Evolutionary conservation across 2,113 vertebrate species (phyloP).

Genomic region (Ammodramus savannarum): DNA sequence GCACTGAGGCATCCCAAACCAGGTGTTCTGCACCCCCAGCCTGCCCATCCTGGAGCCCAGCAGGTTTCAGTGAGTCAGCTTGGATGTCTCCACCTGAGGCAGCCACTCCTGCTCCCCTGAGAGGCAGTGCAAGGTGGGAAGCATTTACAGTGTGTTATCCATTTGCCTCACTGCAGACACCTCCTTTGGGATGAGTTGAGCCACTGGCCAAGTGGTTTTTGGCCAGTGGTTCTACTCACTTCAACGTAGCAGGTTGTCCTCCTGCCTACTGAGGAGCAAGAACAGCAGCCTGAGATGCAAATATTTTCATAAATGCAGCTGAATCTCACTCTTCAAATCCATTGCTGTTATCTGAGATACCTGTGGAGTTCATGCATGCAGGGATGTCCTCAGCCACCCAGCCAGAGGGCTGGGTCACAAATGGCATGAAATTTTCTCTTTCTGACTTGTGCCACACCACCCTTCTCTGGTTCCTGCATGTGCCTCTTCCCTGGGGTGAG

Average conservation of each 20-base stretch:
- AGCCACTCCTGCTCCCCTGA: neutral
- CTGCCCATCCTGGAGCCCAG: neutral
- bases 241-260: too few species aligned
- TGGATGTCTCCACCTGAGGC: neutral
- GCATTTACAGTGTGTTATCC: neutral
- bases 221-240: too few species aligned
- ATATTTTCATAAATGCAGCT: neutral
- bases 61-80: neutral
- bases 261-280: neutral
- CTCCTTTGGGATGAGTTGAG: neutral
- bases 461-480: neutral
- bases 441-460: neutral
- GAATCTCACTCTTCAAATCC: neutral
- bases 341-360: neutral
- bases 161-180: neutral
- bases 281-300: neutral
- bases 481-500: neutral
- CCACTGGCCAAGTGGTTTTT: neutral
- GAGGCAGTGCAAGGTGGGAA: neutral
- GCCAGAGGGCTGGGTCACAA: neutral
- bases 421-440: neutral
- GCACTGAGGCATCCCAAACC: neutral
- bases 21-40: neutral
- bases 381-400: too few species aligned
- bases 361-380: fast-evolving